Conservation (phyloP, 2,797 vertebrate species). For the Perodicticus potto region DNA sequence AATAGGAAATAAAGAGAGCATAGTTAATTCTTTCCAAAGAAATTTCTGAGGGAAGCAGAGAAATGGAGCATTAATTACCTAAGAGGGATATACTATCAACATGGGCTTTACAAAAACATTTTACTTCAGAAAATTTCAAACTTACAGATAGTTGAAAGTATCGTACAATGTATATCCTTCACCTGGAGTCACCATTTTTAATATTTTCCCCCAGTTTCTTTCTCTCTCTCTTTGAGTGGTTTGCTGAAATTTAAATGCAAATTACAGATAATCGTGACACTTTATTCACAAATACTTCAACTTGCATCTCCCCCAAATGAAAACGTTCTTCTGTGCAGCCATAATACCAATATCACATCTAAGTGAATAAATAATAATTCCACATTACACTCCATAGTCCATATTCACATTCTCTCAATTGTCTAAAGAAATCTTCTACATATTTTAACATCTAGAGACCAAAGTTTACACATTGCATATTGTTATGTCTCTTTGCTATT, state of each 20-base stretch:
- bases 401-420: neutral
- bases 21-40: neutral
- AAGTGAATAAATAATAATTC: constrained; percentile 14
- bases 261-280: neutral
- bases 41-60: neutral
- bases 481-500: neutral
- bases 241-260: constrained; percentile 42
- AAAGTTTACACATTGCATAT: neutral
- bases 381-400: neutral
- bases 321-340: no score
- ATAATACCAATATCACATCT: neutral
- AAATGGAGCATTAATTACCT: neutral
- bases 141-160: constrained; percentile 5
- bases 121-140: constrained; percentile 41
- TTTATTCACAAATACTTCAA: neutral
- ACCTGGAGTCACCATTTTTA: neutral
- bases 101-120: neutral
- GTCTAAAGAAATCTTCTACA: neutral
- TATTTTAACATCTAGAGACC: constrained; percentile 3
- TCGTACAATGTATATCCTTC: neutral
- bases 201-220: neutral
- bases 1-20: neutral
- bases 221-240: neutral
- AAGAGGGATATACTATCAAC: neutral
- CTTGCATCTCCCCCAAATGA: neutral